Conservation (phyloP, 2,113 vertebrate species). For the Xerus inauris region DNA sequence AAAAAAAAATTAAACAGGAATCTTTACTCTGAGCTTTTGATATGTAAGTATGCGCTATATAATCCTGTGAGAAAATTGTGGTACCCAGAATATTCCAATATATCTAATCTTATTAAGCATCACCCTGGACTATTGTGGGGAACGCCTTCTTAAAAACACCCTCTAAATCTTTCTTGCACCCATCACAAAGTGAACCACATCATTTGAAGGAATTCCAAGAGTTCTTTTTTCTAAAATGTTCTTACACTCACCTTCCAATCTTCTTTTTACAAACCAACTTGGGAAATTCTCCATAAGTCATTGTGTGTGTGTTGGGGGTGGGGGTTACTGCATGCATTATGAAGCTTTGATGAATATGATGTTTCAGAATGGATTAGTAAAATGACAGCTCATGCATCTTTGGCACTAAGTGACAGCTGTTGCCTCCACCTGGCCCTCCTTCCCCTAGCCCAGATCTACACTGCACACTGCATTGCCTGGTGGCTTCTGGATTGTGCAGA, state of each 20-base stretch:
- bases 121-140: background rate
- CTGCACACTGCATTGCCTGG: background rate
- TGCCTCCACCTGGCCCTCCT: background rate
- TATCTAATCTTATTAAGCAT: background rate
- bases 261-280: background rate
- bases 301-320: background rate
- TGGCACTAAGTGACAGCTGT: background rate
- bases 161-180: background rate
- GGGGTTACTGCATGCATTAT: background rate
- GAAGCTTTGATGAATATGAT: conserved; percentile 9
- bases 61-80: background rate
- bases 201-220: background rate
- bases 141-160: background rate
- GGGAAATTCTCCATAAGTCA: background rate
- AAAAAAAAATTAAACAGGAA: background rate
- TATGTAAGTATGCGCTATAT: background rate
- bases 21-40: background rate
- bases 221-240: background rate
- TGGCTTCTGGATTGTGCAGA: background rate
- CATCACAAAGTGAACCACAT: background rate
- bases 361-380: background rate
- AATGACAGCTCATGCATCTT: background rate
- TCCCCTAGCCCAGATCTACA: background rate
- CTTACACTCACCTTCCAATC: background rate
- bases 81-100: background rate